Conservation (phyloP, 1,140 invertebrate genomes). For the Orius insidiosus region DNA sequence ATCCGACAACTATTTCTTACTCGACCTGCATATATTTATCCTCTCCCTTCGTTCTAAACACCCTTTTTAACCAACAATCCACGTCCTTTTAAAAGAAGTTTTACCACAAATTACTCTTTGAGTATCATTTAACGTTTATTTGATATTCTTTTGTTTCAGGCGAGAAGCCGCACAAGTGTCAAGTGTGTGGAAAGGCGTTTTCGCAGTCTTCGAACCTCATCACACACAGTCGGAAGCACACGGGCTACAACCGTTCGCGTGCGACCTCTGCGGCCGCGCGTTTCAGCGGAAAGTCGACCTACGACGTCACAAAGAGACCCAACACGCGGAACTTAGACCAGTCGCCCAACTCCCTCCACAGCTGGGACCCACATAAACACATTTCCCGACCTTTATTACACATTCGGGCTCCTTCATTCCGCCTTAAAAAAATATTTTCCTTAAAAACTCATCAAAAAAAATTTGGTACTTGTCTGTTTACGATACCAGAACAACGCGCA, state of each 20-base stretch:
- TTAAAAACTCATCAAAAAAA: no score
- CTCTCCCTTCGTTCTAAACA: no score
- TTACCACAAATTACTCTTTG: no score
- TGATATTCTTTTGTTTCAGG: constrained; percentile 53
- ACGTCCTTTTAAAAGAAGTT: no score
- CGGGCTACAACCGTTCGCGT: constrained; percentile 92
- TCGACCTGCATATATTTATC: constrained; percentile 2
- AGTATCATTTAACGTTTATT: no score
- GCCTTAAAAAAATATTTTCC: no score
- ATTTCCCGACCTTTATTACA: no score
- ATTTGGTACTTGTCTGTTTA: no score
- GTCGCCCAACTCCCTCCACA: background rate
- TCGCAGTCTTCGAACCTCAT: constrained; percentile 98
- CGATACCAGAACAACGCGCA: no score
- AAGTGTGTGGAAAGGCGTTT: constrained; percentile 94
- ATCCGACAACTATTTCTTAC: constrained; percentile 14
- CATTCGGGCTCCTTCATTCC: no score
- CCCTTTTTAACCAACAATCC: no score
- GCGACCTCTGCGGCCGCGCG: constrained; percentile 78
- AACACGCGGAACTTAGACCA: constrained; percentile 63
- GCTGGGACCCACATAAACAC: no score
- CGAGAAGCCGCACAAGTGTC: constrained; percentile 96
- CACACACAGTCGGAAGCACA: constrained; percentile 95
- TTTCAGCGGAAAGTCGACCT: constrained; percentile 92
- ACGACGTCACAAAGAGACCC: constrained; percentile 82